Conservation (phyloP, 2,888 invertebrate genomes). For the Drosophila dives region DNA sequence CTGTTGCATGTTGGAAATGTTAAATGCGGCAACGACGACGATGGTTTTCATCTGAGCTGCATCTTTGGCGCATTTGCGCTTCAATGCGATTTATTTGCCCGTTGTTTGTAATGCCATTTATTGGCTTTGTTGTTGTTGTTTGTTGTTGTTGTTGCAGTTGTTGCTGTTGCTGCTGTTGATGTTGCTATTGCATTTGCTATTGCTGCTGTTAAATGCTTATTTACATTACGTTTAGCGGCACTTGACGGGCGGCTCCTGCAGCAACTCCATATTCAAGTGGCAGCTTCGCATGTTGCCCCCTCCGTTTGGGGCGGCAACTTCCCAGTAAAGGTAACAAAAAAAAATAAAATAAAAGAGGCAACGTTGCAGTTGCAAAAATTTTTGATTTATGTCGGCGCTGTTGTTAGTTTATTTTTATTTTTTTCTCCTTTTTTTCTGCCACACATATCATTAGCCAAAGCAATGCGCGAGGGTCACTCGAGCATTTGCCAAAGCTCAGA, state of each 20-base stretch:
- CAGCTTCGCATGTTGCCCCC: slow-evolving; percentile 45
- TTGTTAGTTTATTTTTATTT: slow-evolving; percentile 33
- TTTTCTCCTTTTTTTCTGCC: slow-evolving; percentile 38
- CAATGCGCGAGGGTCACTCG: slow-evolving; percentile 29
- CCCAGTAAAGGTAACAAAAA: slow-evolving; percentile 42
- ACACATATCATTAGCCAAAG: slow-evolving; percentile 69
- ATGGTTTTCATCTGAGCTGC: slow-evolving; percentile 60
- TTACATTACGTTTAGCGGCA: slow-evolving; percentile 82
- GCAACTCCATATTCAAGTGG: slow-evolving; percentile 50
- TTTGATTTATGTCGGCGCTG: slow-evolving; percentile 71
- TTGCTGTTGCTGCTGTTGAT: slow-evolving; percentile 31
- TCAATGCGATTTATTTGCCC: slow-evolving; percentile 80
- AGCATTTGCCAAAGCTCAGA: background rate
- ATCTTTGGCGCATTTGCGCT: slow-evolving; percentile 76
- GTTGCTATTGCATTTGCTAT: slow-evolving; percentile 40
- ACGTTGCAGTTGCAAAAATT: slow-evolving; percentile 59
- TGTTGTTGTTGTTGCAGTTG: slow-evolving; percentile 28
- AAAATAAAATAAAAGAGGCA: slow-evolving; percentile 12
- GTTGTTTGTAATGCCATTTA: slow-evolving; percentile 79
- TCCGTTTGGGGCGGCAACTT: slow-evolving; percentile 53
- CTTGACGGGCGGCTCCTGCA: slow-evolving; percentile 57
- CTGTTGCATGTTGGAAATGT: slow-evolving; percentile 81
- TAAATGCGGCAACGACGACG: slow-evolving; percentile 65
- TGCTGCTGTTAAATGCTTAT: slow-evolving; percentile 79
- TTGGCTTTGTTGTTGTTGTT: slow-evolving; percentile 54